These are phyloP conservation scores for Sphenopsis melanotis DNA, from an alignment of 2,797 vertebrate genomes.

Conservation along the genomic window DNA sequence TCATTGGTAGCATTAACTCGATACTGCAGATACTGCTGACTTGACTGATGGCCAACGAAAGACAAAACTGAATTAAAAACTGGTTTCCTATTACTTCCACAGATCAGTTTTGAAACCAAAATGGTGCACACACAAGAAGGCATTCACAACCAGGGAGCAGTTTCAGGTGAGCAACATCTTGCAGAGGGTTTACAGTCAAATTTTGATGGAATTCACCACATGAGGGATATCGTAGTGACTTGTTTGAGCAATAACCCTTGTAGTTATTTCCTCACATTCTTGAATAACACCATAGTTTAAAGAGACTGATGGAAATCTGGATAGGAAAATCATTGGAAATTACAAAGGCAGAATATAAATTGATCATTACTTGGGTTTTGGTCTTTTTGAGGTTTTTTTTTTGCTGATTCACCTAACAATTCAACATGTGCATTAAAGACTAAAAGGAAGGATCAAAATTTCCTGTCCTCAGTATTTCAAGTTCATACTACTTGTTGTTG, in stretches of 20 bases:
- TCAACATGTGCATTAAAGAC: neutral
- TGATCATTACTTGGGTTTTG: neutral
- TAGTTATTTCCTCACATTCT: neutral
- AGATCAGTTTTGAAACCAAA: neutral
- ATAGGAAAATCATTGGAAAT: neutral
- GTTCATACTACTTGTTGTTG: neutral
- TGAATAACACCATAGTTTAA: neutral
- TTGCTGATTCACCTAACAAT: neutral
- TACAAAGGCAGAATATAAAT: neutral
- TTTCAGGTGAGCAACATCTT: neutral
- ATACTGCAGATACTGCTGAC: neutral
- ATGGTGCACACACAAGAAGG: neutral
- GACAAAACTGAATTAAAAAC: neutral
- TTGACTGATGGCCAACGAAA: neutral
- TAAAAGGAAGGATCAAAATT: neutral
- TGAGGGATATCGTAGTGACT: neutral
- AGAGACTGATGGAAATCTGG: neutral
- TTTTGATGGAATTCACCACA: neutral
- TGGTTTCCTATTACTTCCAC: neutral
- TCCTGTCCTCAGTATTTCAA: neutral
- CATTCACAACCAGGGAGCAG: neutral
- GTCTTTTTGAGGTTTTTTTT: neutral
- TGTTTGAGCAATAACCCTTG: neutral
- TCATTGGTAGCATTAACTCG: neutral
- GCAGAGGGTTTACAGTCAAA: neutral